phyloP scores from a whole-genome alignment of 2,113 vertebrate species.

The Theristicus caerulescens region DNA sequence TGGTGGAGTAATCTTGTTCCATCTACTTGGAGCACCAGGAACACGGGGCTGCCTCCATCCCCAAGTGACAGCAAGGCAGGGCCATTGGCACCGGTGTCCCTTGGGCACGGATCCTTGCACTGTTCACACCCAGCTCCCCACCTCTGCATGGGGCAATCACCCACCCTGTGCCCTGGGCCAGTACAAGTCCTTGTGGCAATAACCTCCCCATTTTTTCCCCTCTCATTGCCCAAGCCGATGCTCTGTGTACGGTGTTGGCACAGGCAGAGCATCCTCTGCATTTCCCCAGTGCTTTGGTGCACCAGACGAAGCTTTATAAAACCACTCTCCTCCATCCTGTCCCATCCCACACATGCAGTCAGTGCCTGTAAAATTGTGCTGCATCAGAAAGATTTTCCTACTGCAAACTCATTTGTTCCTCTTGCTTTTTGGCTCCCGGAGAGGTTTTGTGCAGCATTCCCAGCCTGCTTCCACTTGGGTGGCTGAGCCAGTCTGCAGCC shows the following conservation, averaged over 20 bases:
- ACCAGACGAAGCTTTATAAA: neutral
- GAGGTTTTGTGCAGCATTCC: neutral
- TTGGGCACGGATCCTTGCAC: too few relatives aligned
- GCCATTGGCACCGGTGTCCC: neutral
- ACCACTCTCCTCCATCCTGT: too few relatives aligned
- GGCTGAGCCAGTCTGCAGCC: neutral
- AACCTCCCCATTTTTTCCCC: neutral
- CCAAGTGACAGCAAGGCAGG: neutral
- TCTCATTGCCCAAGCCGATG: rapidly evolving
- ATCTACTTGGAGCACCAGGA: neutral
- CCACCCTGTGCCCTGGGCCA: neutral
- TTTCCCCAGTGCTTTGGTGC: neutral
- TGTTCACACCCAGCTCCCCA: neutral
- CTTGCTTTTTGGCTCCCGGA: neutral
- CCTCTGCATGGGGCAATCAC: neutral
- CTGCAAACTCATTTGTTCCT: neutral
- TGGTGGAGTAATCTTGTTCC: neutral
- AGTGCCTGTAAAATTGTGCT: neutral
- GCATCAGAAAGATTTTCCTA: neutral
- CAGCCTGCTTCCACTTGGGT: neutral
- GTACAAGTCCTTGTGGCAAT: neutral
- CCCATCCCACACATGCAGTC: rapidly evolving
- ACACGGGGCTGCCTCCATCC: neutral
- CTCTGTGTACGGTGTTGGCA: neutral
- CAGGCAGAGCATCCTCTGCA: neutral